Conservation (phyloP, 1,140 invertebrate genomes). For the Megalonaias nervosa region DNA sequence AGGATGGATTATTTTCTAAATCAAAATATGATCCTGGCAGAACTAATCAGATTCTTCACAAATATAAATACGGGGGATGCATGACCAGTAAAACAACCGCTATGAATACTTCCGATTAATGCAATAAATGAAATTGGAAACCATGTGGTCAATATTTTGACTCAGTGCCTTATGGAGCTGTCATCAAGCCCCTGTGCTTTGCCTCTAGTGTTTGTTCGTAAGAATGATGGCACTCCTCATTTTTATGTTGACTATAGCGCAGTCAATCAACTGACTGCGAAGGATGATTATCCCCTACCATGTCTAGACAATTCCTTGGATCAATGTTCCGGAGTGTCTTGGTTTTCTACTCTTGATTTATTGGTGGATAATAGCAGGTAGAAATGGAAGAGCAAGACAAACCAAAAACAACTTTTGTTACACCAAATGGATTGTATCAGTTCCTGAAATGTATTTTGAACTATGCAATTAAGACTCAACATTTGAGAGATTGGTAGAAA, state of each 20-base stretch:
- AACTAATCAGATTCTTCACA: too few relatives aligned
- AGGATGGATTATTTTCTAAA: too few relatives aligned
- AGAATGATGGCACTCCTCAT: slow-evolving; percentile 69
- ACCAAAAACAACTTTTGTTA: slow-evolving; percentile 14
- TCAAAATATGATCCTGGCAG: too few relatives aligned
- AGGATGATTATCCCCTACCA: slow-evolving; percentile 36
- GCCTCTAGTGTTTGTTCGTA: slow-evolving; percentile 72
- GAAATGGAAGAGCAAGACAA: not conserved
- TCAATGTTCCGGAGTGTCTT: slow-evolving; percentile 21
- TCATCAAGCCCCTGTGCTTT: slow-evolving; percentile 72
- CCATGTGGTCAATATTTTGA: slow-evolving; percentile 45
- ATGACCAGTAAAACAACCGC: slow-evolving; percentile 23
- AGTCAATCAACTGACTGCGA: too few relatives aligned
- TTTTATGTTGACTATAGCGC: slow-evolving; percentile 73
- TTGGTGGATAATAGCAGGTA: too few relatives aligned
- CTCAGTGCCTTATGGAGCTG: slow-evolving; percentile 62
- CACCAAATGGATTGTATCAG: slow-evolving; percentile 6
- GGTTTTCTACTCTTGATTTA: slow-evolving; percentile 3
- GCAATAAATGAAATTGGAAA: slow-evolving; percentile 9
- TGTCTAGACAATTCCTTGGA: slow-evolving; percentile 31
- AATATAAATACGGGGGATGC: too few relatives aligned
- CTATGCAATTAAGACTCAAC: slow-evolving; percentile 20
- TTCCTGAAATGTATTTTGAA: slow-evolving; percentile 19
- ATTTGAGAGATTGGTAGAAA: slow-evolving; percentile 17
- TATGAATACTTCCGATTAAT: slow-evolving; percentile 18